Evolutionary conservation across 2,888 invertebrate species (phyloP).

Genomic region (Euspilapteryx auroguttella): DNA sequence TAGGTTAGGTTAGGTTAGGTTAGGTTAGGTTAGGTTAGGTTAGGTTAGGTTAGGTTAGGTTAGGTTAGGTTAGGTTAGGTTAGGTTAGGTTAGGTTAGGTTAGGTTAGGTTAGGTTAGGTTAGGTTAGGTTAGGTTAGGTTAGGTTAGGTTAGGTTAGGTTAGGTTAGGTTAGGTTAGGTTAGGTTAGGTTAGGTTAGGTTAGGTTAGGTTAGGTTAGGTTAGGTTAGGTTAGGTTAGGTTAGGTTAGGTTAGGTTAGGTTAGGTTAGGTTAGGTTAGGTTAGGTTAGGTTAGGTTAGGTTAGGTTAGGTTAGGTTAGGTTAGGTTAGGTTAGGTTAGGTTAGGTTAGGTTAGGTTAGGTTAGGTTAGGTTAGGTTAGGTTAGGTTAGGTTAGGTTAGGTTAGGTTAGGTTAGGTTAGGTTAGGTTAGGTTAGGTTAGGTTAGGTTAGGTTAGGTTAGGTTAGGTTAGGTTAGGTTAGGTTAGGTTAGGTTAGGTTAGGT

Average conservation of each 20-base stretch:
- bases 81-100: conserved; percentile 11
- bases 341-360: conserved; percentile 9
- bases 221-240: conserved; percentile 11
- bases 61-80: conserved; percentile 12
- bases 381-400: conserved; percentile 10
- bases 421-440: conserved; percentile 8
- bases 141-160: conserved; percentile 9
- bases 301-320: conserved; percentile 9
- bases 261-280: conserved; percentile 11
- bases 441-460: conserved; percentile 9
- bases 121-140: conserved; percentile 7
- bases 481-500: conserved; percentile 11
- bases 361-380: conserved; percentile 10
- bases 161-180: conserved; percentile 8
- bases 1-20: conserved; percentile 11
- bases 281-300: conserved; percentile 11
- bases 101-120: conserved; percentile 9
- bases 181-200: conserved; percentile 11
- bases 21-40: conserved; percentile 12
- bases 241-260: conserved; percentile 10
- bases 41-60: conserved; percentile 11
- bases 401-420: conserved; percentile 9
- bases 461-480: conserved; percentile 9
- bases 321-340: conserved; percentile 11
- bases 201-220: conserved; percentile 11